These are phyloP conservation scores for Litocranius walleri DNA, from an alignment of 2,113 vertebrate species.

Conservation along the genomic window DNA sequence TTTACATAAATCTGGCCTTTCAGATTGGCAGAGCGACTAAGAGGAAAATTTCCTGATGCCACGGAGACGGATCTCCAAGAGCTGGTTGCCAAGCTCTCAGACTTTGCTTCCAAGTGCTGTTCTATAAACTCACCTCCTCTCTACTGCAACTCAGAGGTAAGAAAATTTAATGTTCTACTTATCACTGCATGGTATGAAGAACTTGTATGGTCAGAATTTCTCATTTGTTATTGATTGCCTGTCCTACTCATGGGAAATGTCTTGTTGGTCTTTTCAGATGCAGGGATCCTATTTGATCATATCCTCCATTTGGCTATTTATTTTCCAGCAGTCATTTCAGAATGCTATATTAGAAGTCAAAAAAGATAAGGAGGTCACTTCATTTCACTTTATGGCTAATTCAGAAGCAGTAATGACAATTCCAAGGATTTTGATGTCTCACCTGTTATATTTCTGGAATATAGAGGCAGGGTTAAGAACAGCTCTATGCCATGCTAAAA, in stretches of 20 bases:
- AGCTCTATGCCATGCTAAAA: not conserved
- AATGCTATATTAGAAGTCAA: not conserved
- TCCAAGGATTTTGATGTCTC: not conserved
- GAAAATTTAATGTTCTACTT: not conserved
- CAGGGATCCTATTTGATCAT: not conserved
- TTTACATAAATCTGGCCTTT: not conserved
- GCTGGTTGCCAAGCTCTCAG: not conserved
- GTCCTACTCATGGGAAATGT: not conserved
- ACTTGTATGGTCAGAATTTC: not conserved
- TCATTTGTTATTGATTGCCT: not conserved
- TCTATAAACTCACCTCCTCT: slow-evolving; percentile 64
- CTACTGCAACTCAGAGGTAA: slow-evolving; percentile 60
- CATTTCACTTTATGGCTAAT: not conserved
- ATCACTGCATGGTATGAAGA: not conserved
- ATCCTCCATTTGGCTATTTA: not conserved
- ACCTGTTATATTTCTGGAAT: not conserved
- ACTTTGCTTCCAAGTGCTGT: slow-evolving; percentile 71
- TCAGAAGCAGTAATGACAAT: not conserved
- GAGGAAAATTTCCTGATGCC: not conserved
- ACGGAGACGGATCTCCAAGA: accelerated
- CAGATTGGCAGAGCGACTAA: slow-evolving; percentile 55
- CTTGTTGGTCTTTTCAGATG: not conserved
- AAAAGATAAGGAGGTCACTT: not conserved
- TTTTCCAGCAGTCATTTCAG: not conserved
- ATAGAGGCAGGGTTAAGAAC: not conserved